Evolutionary conservation across 1,140 invertebrate species (phyloP).

Genomic region (Gryon sp.): DNA sequence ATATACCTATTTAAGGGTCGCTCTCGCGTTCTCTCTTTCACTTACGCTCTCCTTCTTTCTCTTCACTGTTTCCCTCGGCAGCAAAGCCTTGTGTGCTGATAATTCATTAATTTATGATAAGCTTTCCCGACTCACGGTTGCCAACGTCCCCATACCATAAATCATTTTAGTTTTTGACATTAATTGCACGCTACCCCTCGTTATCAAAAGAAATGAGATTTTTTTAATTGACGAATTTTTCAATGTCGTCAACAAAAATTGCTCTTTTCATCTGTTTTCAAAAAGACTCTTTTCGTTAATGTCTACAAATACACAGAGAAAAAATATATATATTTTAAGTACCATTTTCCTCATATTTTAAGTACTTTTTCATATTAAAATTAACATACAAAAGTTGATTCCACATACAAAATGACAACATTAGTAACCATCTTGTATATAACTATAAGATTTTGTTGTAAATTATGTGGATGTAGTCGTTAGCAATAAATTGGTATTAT

Average conservation of each 20-base stretch:
- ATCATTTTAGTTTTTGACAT: conserved; percentile 73
- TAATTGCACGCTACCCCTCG: conserved; percentile 72
- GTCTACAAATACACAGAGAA: too few relatives aligned
- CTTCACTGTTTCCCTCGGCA: conserved; percentile 58
- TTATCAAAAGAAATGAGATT: conserved; percentile 74
- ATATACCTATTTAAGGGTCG: conserved; percentile 61
- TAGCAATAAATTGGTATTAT: conserved; percentile 31
- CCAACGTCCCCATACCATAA: conserved; percentile 67
- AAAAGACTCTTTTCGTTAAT: too few relatives aligned
- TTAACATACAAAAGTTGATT: too few relatives aligned
- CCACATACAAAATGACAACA: too few relatives aligned
- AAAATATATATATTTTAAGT: too few relatives aligned
- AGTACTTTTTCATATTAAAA: too few relatives aligned
- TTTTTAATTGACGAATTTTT: conserved; percentile 75
- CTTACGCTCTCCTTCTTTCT: too few relatives aligned
- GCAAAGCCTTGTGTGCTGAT: conserved; percentile 57
- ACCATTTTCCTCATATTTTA: too few relatives aligned
- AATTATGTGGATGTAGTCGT: conserved; percentile 65
- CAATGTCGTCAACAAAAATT: conserved; percentile 66
- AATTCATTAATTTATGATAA: conserved; percentile 74
- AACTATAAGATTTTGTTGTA: too few relatives aligned
- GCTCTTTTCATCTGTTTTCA: conserved; percentile 35
- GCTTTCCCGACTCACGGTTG: conserved; percentile 66
- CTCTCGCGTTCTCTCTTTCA: background rate
- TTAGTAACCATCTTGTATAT: too few relatives aligned